A percentile compares a stretch with the other conserved stretches of the same genome.
Evolutionary conservation across 2,113 vertebrate species (phyloP).

Genomic region (Pedetes capensis): DNA sequence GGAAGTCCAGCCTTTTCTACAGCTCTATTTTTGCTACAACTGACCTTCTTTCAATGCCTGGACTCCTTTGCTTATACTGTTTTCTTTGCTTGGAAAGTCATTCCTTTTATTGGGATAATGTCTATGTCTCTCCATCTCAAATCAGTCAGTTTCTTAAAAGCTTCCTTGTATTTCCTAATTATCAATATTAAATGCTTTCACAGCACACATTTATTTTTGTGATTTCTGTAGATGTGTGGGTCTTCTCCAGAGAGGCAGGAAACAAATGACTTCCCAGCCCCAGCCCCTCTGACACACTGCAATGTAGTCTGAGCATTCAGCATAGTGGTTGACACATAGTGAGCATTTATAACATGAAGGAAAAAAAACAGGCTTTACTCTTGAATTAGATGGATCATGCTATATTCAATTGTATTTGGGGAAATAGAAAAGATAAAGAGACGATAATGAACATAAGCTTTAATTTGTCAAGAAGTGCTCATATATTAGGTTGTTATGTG

Average conservation of each 20-base stretch:
- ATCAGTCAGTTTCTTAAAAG: neutral
- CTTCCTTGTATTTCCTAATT: neutral
- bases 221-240: neutral
- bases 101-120: no score
- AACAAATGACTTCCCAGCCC: no score
- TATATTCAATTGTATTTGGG: neutral
- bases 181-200: slow-evolving; percentile 10
- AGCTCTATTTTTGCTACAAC: neutral
- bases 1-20: neutral
- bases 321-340: neutral
- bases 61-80: no score
- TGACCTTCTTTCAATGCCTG: neutral
- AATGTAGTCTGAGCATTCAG: neutral
- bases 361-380: neutral
- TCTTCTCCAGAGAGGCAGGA: no score
- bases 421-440: no score
- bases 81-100: no score
- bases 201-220: neutral
- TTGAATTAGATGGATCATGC: neutral
- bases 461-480: neutral
- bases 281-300: neutral
- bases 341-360: neutral
- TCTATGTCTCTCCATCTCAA: neutral
- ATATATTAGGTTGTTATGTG: neutral
- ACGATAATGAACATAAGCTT: neutral